phyloP scores from a whole-genome alignment of 1,140 invertebrate species.

The Drosophila sechellia region DNA sequence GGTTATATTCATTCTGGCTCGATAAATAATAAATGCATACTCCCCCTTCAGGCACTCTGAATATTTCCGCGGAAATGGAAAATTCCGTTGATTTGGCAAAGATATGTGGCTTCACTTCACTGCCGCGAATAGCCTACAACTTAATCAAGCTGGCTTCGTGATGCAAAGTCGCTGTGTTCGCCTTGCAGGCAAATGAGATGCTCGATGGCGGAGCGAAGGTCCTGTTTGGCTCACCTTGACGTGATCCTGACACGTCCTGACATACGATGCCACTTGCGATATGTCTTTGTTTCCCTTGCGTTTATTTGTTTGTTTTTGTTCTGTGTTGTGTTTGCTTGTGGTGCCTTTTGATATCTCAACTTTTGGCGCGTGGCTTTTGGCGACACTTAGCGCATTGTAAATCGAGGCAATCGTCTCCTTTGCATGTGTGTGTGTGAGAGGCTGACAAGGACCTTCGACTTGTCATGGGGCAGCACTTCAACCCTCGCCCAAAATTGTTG shows the following conservation, averaged over 20 bases:
- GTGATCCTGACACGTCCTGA: slow-evolving; percentile 76
- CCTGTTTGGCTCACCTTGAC: slow-evolving; percentile 26
- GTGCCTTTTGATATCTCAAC: slow-evolving; percentile 81
- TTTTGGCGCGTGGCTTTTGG: slow-evolving; percentile 70
- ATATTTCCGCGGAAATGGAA: slow-evolving; percentile 19
- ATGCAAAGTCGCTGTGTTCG: slow-evolving; percentile 19
- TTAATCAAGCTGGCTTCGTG: slow-evolving; percentile 66
- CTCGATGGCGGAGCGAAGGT: slow-evolving; percentile 13
- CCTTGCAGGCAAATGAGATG: slow-evolving; percentile 77
- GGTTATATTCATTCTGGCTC: slow-evolving; percentile 55
- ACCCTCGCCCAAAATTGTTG: slow-evolving; percentile 29
- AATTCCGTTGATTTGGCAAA: slow-evolving; percentile 45
- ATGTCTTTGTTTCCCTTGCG: slow-evolving; percentile 74
- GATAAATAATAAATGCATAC: slow-evolving; percentile 73
- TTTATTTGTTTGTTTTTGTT: slow-evolving; percentile 44
- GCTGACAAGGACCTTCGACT: slow-evolving; percentile 37
- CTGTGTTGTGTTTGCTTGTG: slow-evolving; percentile 55
- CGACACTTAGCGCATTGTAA: slow-evolving; percentile 73
- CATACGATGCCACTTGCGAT: slow-evolving; percentile 82
- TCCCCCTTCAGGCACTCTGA: slow-evolving; percentile 7
- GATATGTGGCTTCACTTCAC: background rate
- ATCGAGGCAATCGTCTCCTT: slow-evolving; percentile 61
- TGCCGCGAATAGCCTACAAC: slow-evolving; percentile 61
- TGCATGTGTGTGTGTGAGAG: slow-evolving; percentile 24
- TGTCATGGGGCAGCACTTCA: slow-evolving; percentile 23